Evolutionary conservation across 2,113 vertebrate species (phyloP).

Genomic region (Colius striatus): DNA sequence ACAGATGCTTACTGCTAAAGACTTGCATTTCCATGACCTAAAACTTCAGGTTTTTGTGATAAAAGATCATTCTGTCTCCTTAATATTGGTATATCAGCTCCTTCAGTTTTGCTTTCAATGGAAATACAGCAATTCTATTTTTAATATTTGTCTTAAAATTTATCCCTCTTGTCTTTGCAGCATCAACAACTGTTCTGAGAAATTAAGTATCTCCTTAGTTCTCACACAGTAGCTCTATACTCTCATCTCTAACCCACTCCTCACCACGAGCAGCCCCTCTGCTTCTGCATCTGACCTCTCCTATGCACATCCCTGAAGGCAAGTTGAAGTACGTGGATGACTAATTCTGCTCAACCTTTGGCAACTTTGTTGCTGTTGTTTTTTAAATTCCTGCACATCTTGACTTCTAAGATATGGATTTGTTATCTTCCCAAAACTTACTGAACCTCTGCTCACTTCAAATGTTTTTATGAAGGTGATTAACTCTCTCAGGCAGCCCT

Average conservation of each 20-base stretch:
- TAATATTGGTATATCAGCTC: neutral
- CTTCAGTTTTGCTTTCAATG: neutral
- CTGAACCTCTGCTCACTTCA: neutral
- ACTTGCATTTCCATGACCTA: neutral
- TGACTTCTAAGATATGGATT: neutral
- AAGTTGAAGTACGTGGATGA: neutral
- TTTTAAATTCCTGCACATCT: neutral
- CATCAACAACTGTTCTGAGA: neutral
- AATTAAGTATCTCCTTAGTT: neutral
- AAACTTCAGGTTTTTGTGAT: neutral
- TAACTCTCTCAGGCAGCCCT: neutral
- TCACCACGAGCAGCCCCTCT: neutral
- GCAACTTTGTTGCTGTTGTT: neutral
- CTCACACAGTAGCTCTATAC: neutral
- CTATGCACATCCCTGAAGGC: neutral
- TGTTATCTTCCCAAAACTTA: neutral
- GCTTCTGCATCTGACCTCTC: neutral
- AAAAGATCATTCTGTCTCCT: neutral
- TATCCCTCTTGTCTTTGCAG: neutral
- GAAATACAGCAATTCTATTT: neutral
- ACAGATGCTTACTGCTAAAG: neutral
- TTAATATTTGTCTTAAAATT: neutral
- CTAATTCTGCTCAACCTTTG: neutral
- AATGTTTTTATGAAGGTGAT: neutral
- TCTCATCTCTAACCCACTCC: neutral